Base-by-base conservation (phyloP, 2,113 vertebrate species). In the Hippocampus abdominalis region DNA sequence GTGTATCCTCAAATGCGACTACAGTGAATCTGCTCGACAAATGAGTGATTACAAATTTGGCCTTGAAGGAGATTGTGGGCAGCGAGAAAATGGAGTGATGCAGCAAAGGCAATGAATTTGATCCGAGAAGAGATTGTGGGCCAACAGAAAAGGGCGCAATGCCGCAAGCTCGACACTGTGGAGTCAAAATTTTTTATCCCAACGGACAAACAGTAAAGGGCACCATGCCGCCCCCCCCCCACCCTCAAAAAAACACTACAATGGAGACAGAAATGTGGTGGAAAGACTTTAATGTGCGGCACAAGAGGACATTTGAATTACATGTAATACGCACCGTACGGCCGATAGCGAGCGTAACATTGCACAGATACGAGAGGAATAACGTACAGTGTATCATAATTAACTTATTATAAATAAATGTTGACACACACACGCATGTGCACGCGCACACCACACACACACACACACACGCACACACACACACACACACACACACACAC, bases 321-420 rank as follows among this genome's bases (percentile, higher is more conserved):
- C 72, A 73, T 79, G 84, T 64, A 70, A 78, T 82, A 74, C 60
- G 83, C 77, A 86, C 79, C 75, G 76, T 74, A 85, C 71, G 70
- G 75, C 64, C 64, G 71, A 78, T 36, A 6, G 4, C 32, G 76
- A 74, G 84, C 73, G 80, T 71, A 81, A 82, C 76, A 86, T 84
- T 85, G 79, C 77, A 91, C 85, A 75, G 77, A 64, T 72, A 73
- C 73, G 80, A 79, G 71, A 66, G 79, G 72, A 89, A 77, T 72
- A 86, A 63, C 36, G 36, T n/a, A 75, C 78, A 74, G 79, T 74
- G 79, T 83, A 86, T 42, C 64, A 18, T 86, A 66, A 86, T 87
- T 89, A 87, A 91, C 81, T 87, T 56, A 82, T 83, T 71, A 90
- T 90, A 91, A 91, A 91, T 91, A 88, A 90, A 86, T 42, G 82